Evolutionary conservation across 2,113 vertebrate genomes (phyloP).

Genomic region (Gymnogyps californianus): DNA sequence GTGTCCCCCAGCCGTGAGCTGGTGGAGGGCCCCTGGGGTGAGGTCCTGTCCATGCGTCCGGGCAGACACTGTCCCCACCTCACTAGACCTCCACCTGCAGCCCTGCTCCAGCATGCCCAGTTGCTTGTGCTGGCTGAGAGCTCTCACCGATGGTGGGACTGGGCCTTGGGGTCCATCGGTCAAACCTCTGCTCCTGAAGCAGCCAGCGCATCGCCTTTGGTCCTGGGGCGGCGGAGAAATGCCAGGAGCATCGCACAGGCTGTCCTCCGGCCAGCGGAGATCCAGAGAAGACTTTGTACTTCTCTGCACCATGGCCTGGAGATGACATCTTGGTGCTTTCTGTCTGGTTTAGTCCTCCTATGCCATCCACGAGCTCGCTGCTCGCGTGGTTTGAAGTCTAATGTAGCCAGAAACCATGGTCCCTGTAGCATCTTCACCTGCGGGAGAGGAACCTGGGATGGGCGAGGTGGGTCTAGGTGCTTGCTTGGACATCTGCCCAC

Average conservation of each 20-base stretch:
- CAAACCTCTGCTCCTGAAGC: not conserved
- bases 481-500: fast-evolving
- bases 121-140: not conserved
- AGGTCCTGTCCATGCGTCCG: not conserved
- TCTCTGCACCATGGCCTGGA: not conserved
- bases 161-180: fast-evolving
- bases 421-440: too few relatives aligned
- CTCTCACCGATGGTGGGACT: fast-evolving
- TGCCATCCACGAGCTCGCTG: fast-evolving
- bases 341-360: not conserved
- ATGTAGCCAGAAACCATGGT: fast-evolving
- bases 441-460: not conserved
- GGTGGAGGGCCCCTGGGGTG: not conserved
- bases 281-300: not conserved
- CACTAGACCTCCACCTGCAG: fast-evolving
- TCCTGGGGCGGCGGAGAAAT: fast-evolving
- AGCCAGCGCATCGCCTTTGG: fast-evolving
- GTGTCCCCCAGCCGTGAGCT: fast-evolving
- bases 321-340: not conserved
- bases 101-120: not conserved
- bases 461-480: not conserved
- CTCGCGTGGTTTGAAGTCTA: not conserved
- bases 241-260: fast-evolving
- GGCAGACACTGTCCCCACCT: not conserved
- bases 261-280: not conserved